Percentiles rank a stretch among this genome's conserved stretches.
Conservation (phyloP, 2,113 vertebrate genomes). For the Thamnaconus septentrionalis region DNA sequence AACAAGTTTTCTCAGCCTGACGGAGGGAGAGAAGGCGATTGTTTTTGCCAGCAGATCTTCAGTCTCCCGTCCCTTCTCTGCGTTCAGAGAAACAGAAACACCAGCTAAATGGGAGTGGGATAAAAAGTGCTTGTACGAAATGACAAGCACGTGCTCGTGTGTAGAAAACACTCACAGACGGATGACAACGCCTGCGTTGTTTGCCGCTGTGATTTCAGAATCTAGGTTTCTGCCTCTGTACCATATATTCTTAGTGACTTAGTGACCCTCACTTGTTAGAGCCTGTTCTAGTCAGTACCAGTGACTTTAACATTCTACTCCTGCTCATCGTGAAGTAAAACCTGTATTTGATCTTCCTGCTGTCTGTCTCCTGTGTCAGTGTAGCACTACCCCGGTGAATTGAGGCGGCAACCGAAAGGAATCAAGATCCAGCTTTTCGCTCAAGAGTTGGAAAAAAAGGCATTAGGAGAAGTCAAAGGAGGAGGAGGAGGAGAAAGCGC, state of each 20-base stretch:
- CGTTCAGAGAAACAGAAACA: neutral
- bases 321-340: conserved; percentile 32
- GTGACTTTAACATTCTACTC: conserved; percentile 14
- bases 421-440: conserved; percentile 58
- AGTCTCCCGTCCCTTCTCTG: neutral
- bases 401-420: conserved; percentile 49
- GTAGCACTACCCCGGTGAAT: conserved; percentile 24
- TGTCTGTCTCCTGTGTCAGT: conserved; percentile 43
- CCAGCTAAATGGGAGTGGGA: neutral
- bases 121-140: neutral
- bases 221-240: neutral
- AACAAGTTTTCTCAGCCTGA: neutral
- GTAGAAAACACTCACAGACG: conserved; percentile 35
- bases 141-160: conserved; percentile 11
- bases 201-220: conserved; percentile 32
- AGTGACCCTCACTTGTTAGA: conserved; percentile 9
- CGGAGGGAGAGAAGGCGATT: conserved; percentile 18
- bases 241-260: conserved; percentile 14
- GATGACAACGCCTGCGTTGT: conserved; percentile 48
- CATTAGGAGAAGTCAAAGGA: conserved; percentile 37
- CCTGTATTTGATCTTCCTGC: conserved; percentile 30
- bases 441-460: conserved; percentile 53
- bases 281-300: conserved; percentile 14
- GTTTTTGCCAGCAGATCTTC: conserved; percentile 10
- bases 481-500: conserved; percentile 3